These are phyloP conservation scores for Ferrisia virgata DNA, from an alignment of 2,888 invertebrate species.

Conservation along the genomic window DNA sequence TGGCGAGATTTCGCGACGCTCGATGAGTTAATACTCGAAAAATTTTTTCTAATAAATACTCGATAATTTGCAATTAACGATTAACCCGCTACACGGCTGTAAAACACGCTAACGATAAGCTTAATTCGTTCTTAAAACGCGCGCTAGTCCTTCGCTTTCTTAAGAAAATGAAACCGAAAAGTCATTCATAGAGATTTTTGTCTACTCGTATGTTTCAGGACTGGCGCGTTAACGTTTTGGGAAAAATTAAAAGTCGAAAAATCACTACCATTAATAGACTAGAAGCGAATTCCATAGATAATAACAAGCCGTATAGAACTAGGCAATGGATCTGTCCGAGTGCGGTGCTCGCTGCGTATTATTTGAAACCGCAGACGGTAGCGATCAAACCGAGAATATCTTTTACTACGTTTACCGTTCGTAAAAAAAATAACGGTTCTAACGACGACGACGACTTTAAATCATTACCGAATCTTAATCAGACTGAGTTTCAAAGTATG, in stretches of 20 bases:
- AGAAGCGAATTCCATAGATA: neutral
- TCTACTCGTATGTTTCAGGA: constrained; percentile 31
- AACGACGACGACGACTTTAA: neutral
- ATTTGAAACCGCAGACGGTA: neutral
- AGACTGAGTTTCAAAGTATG: neutral
- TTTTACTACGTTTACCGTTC: neutral
- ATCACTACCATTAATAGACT: neutral
- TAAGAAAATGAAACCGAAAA: neutral
- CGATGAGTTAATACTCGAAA: too few relatives aligned
- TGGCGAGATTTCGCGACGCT: too few relatives aligned
- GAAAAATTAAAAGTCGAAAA: constrained; percentile 30
- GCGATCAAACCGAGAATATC: neutral
- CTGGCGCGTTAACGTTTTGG: constrained; percentile 24
- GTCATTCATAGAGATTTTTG: neutral
- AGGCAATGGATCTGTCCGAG: neutral
- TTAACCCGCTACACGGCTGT: too few relatives aligned
- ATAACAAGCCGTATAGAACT: neutral
- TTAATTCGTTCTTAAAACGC: neutral
- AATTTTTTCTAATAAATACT: too few relatives aligned
- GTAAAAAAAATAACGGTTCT: neutral
- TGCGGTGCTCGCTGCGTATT: neutral
- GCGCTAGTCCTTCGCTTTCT: constrained; percentile 14
- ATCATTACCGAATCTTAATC: neutral
- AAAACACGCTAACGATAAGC: neutral
- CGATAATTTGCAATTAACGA: too few relatives aligned